phyloP scores from a whole-genome alignment of 2,888 invertebrate genomes.

The Epsilonema sp. region DNA sequence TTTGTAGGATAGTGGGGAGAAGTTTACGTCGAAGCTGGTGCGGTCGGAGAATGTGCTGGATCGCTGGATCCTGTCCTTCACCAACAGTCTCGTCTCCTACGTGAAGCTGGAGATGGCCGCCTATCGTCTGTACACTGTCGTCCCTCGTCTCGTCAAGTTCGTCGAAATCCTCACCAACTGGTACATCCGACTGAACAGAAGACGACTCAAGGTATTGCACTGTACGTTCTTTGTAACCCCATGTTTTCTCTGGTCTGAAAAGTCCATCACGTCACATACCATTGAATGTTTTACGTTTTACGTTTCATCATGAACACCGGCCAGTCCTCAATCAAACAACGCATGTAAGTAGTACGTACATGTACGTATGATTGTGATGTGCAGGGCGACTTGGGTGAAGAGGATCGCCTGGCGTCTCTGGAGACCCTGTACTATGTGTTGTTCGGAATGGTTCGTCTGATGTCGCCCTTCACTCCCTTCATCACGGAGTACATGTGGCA shows the following conservation, averaged over 20 bases:
- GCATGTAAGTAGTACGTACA: too few species aligned
- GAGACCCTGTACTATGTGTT: slow-evolving; percentile 71
- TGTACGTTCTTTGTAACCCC: not conserved
- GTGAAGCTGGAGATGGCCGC: slow-evolving; percentile 69
- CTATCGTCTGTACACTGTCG: slow-evolving; percentile 82
- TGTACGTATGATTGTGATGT: slow-evolving; percentile 10
- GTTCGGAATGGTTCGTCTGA: slow-evolving; percentile 65
- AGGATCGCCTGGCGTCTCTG: slow-evolving; percentile 62
- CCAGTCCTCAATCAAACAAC: too few species aligned
- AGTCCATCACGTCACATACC: too few species aligned
- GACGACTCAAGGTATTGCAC: slow-evolving; percentile 50
- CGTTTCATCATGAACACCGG: too few species aligned
- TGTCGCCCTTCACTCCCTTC: slow-evolving; percentile 95
- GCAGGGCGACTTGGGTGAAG: slow-evolving; percentile 54
- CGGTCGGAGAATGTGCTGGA: slow-evolving; percentile 64
- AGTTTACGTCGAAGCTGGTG: slow-evolving; percentile 24
- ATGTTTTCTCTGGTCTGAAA: not conserved
- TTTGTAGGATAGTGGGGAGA: slow-evolving; percentile 31
- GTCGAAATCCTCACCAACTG: slow-evolving; percentile 95
- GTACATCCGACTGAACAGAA: slow-evolving; percentile 92
- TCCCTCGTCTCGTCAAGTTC: slow-evolving; percentile 76
- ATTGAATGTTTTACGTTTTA: too few species aligned
- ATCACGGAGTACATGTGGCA: slow-evolving; percentile 86
- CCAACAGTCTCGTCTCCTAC: slow-evolving; percentile 70
- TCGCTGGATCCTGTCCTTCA: slow-evolving; percentile 85